Conservation (phyloP, 2,888 invertebrate species). For the Dusona sp. region DNA sequence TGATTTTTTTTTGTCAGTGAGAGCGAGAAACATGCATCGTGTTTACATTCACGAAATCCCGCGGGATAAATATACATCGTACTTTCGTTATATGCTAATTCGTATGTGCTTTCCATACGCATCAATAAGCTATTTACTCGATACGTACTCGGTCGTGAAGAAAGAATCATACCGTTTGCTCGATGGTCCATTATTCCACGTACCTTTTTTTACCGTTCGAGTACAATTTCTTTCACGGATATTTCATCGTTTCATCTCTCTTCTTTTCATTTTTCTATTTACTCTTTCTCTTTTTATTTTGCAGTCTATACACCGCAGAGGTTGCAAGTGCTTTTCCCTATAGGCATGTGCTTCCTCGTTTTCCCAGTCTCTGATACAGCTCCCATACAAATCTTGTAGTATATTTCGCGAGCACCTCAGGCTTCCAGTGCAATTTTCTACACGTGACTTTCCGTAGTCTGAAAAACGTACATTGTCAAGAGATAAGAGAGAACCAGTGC, state of each 20-base stretch:
- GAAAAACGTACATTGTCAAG: slow-evolving; percentile 37
- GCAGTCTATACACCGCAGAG: slow-evolving; percentile 4
- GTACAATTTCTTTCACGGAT: slow-evolving; percentile 31
- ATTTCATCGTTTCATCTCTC: slow-evolving; percentile 29
- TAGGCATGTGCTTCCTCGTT: slow-evolving; percentile 9
- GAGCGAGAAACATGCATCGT: slow-evolving; percentile 19
- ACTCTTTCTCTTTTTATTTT: not conserved
- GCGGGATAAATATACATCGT: slow-evolving; percentile 28
- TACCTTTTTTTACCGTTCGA: slow-evolving; percentile 4
- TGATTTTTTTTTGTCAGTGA: not conserved
- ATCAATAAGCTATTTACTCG: slow-evolving; percentile 46
- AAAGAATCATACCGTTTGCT: not conserved
- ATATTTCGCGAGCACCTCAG: slow-evolving; percentile 31
- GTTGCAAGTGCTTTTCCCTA: slow-evolving; percentile 39
- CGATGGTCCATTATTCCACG: slow-evolving; percentile 14
- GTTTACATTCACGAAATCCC: not conserved
- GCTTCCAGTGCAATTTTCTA: slow-evolving; percentile 49
- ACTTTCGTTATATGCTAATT: slow-evolving; percentile 35
- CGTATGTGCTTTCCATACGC: slow-evolving; percentile 29
- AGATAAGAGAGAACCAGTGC: slow-evolving; percentile 51
- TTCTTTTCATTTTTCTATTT: not conserved
- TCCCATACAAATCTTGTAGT: slow-evolving; percentile 43
- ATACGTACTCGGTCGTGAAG: not conserved
- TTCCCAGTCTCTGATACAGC: not conserved
- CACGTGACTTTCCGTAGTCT: slow-evolving; percentile 29